These are phyloP conservation scores for Aphyosemion australe DNA, from an alignment of 2,113 vertebrate genomes.

Conservation along the genomic window DNA sequence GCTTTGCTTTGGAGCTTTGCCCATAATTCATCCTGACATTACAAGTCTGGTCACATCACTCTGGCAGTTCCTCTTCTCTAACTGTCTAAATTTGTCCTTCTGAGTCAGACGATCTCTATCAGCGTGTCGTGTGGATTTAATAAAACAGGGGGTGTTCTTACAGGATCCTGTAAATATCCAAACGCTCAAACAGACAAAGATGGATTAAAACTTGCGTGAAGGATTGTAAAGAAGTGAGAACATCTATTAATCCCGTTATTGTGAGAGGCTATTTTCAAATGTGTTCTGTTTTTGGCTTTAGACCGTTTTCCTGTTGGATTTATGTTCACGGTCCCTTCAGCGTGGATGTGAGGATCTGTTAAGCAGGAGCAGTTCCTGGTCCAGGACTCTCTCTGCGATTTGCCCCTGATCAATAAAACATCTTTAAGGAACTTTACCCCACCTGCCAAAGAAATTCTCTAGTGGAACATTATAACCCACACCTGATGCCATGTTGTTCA, in stretches of 20 bases:
- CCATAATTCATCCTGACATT: slow-evolving; percentile 44
- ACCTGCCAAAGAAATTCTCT: slow-evolving; percentile 50
- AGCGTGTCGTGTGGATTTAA: slow-evolving; percentile 8
- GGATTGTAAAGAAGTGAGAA: too few species aligned
- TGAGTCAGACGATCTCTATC: slow-evolving; percentile 1
- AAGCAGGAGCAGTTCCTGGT: too few species aligned
- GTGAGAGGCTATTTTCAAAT: not conserved
- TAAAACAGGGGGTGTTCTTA: slow-evolving; percentile 39
- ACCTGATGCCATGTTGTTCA: slow-evolving; percentile 60
- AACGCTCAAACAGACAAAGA: slow-evolving; percentile 20
- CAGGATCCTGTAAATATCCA: slow-evolving; percentile 13
- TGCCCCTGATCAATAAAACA: slow-evolving; percentile 70
- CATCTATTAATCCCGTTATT: too few species aligned
- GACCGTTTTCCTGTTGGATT: not conserved
- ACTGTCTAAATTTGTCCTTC: slow-evolving; percentile 5
- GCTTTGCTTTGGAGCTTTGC: slow-evolving; percentile 43
- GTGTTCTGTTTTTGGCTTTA: not conserved
- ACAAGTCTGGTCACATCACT: slow-evolving; percentile 58
- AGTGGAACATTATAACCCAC: slow-evolving; percentile 58
- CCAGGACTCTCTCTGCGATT: slow-evolving; percentile 24
- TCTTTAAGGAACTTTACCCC: slow-evolving; percentile 54
- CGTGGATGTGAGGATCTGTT: not conserved
- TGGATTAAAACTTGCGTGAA: not conserved
- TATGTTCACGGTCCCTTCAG: too few species aligned
- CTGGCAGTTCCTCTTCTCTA: slow-evolving; percentile 20